phyloP scores from a whole-genome alignment of 2,888 invertebrate species.

The Patella caerulea region DNA sequence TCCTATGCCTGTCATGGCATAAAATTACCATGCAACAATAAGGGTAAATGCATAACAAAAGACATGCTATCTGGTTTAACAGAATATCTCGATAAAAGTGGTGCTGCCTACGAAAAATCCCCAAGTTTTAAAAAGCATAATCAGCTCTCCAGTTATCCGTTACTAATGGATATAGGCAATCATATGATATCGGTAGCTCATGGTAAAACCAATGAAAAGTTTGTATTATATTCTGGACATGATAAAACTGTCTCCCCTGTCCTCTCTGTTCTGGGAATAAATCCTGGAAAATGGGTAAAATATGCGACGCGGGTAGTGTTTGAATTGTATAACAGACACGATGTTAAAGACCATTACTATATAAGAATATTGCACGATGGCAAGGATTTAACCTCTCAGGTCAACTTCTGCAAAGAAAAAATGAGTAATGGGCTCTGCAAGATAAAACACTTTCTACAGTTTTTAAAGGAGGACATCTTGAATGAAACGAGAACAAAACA shows the following conservation, averaged over 20 bases:
- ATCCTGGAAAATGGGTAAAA: conserved; percentile 78
- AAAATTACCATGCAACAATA: conserved; percentile 81
- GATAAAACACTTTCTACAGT: conserved; percentile 88
- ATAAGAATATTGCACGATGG: conserved; percentile 90
- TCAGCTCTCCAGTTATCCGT: conserved; percentile 84
- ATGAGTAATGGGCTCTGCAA: conserved; percentile 77
- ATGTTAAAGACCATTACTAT: conserved; percentile 71
- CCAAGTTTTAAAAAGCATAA: conserved; percentile 75
- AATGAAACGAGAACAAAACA: conserved; percentile 53
- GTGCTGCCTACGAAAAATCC: conserved; percentile 31
- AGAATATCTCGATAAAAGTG: conserved; percentile 46
- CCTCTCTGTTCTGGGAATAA: conserved; percentile 83
- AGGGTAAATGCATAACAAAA: conserved; percentile 57
- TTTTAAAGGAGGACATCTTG: conserved; percentile 90
- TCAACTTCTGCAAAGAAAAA: conserved; percentile 81
- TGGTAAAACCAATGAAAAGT: conserved; percentile 49
- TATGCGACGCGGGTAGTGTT: conserved; percentile 90
- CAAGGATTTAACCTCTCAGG: conserved; percentile 84
- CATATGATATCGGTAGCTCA: conserved; percentile 44
- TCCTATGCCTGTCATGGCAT: conserved; percentile 89
- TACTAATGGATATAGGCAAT: conserved; percentile 82
- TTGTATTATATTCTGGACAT: conserved; percentile 90
- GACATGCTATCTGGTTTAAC: conserved; percentile 48
- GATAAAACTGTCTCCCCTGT: conserved; percentile 91
- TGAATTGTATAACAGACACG: conserved; percentile 81